These are phyloP conservation scores for Tragelaphus eurycerus DNA, from an alignment of 2,797 vertebrate species.

Conservation along the genomic window DNA sequence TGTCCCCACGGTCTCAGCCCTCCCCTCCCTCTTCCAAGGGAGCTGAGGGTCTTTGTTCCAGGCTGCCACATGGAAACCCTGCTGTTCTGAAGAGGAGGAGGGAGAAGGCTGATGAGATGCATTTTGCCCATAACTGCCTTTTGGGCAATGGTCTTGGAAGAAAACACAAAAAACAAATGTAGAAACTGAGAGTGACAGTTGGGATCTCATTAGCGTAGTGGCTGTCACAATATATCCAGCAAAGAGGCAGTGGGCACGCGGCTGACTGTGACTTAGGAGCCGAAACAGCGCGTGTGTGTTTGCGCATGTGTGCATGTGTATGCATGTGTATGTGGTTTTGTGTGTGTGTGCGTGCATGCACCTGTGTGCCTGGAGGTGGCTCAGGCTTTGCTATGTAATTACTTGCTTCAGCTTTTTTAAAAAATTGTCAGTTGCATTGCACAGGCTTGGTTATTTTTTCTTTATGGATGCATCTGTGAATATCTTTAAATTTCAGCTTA, in stretches of 20 bases:
- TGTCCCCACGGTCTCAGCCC: not conserved
- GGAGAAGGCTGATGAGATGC: not conserved
- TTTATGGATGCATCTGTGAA: conserved; percentile 7
- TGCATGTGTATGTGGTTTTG: not conserved
- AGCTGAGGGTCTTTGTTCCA: conserved; percentile 43
- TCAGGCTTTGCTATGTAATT: conserved; percentile 48
- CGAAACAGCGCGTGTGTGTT: not conserved
- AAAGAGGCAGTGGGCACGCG: not conserved
- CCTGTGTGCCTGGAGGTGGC: not conserved
- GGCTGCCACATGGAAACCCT: not conserved
- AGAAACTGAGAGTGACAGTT: conserved; percentile 39
- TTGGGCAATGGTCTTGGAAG: conserved; percentile 21
- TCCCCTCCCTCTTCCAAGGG: not conserved
- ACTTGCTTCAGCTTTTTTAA: conserved; percentile 33
- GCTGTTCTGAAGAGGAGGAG: not conserved
- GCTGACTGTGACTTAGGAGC: conserved; percentile 28
- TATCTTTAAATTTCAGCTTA: conserved; percentile 42
- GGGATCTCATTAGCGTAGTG: conserved; percentile 41
- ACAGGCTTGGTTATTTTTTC: conserved; percentile 26
- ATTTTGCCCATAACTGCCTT: conserved; percentile 16
- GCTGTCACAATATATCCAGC: conserved; percentile 43
- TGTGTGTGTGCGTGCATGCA: rapidly evolving
- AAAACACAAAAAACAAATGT: conserved; percentile 50
- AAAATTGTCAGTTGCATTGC: conserved; percentile 23
- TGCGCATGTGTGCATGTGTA: not conserved